These are phyloP conservation scores for Linnaemya vulpina DNA, from an alignment of 2,888 invertebrate genomes.

Conservation along the genomic window DNA sequence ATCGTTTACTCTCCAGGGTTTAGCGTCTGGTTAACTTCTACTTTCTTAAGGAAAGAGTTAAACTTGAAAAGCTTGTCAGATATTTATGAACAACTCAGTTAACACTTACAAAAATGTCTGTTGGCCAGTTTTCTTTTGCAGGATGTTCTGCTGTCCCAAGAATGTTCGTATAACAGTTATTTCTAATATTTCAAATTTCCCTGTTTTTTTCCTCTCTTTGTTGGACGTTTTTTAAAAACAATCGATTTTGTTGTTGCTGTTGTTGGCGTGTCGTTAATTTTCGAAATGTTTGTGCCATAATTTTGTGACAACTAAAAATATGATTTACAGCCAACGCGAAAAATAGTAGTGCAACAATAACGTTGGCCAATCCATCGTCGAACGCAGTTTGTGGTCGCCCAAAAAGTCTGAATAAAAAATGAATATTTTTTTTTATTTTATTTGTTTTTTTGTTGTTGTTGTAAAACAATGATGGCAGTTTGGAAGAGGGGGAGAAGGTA, in stretches of 20 bases:
- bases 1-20: too few relatives aligned
- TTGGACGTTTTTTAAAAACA: conserved; percentile 9
- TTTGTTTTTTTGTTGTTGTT: too few relatives aligned
- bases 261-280: conserved; percentile 51
- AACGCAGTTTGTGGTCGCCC: conserved; percentile 71
- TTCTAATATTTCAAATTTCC: background rate
- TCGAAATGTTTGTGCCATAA: conserved; percentile 65
- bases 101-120: too few relatives aligned
- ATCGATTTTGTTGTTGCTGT: conserved; percentile 36
- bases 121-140: too few relatives aligned
- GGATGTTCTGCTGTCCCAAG: background rate
- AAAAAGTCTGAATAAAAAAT: conserved; percentile 4
- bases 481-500: conserved; percentile 12
- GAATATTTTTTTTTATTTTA: background rate
- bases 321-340: conserved; percentile 72
- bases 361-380: conserved; percentile 55
- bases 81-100: too few relatives aligned
- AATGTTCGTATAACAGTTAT: background rate
- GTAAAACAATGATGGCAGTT: conserved; percentile 39
- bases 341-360: conserved; percentile 59
- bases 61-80: too few relatives aligned
- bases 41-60: too few relatives aligned
- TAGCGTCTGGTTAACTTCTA: too few relatives aligned
- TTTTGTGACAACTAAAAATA: conserved; percentile 71
- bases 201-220: background rate